These are phyloP conservation scores for Hermodice carunculata DNA, from an alignment of 2,888 invertebrate species.

Conservation along the genomic window DNA sequence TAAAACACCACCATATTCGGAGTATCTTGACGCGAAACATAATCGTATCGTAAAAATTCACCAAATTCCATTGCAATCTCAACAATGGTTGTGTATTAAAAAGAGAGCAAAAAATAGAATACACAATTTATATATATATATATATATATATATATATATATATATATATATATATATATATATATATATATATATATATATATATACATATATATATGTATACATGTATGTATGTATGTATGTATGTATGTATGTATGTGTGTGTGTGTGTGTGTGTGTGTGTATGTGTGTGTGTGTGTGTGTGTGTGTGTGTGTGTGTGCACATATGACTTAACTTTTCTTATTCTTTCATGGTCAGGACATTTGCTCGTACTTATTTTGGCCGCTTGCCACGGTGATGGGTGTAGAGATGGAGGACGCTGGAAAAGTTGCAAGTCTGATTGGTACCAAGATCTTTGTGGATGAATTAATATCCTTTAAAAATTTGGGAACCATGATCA, in stretches of 20 bases:
- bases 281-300: slow-evolving; percentile 18
- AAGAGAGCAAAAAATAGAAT: no score
- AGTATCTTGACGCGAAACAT: no score
- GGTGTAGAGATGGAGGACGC: slow-evolving; percentile 43
- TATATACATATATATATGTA: no score
- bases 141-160: no score
- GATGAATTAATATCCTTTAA: slow-evolving; percentile 45
- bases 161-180: no score
- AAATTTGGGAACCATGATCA: slow-evolving; percentile 43
- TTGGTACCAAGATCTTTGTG: slow-evolving; percentile 46
- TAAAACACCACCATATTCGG: no score
- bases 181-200: no score
- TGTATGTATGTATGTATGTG: slow-evolving; percentile 8
- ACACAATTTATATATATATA: no score
- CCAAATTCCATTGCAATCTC: no score
- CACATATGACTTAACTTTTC: not conserved
- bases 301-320: slow-evolving; percentile 10
- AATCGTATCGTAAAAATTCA: no score
- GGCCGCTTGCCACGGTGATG: slow-evolving; percentile 46
- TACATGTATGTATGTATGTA: no score
- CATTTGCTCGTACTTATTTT: slow-evolving; percentile 45
- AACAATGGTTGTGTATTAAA: no score
- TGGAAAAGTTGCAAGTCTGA: slow-evolving; percentile 35
- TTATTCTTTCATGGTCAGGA: slow-evolving; percentile 21
- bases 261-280: slow-evolving; percentile 8